These are phyloP conservation scores for Amblyjoppa proteus DNA, from an alignment of 2,888 invertebrate species.

Conservation along the genomic window DNA sequence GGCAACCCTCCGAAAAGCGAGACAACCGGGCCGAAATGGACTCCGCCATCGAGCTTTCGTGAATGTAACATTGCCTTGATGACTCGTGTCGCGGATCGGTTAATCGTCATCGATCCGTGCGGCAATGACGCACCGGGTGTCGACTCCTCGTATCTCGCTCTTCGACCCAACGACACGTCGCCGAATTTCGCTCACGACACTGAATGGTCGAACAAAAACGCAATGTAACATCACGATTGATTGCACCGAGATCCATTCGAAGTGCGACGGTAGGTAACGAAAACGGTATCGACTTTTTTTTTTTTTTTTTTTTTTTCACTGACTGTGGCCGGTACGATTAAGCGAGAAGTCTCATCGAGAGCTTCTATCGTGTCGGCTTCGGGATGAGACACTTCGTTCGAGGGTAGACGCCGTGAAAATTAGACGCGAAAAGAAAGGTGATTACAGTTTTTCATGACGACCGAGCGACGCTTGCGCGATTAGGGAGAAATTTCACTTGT, in stretches of 20 bases:
- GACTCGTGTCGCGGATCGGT: constrained; percentile 10
- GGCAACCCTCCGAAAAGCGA: not conserved
- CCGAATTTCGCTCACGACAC: not conserved
- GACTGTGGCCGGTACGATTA: too few species aligned
- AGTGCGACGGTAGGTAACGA: not conserved
- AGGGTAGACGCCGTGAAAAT: too few species aligned
- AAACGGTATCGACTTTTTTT: too few species aligned
- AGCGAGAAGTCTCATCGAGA: too few species aligned
- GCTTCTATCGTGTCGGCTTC: too few species aligned
- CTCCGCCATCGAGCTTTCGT: constrained; percentile 20
- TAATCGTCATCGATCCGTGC: constrained; percentile 40
- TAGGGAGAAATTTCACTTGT: too few species aligned
- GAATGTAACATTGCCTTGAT: constrained; percentile 16
- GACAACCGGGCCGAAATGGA: constrained; percentile 62
- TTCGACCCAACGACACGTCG: not conserved
- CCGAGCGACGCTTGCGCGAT: too few species aligned
- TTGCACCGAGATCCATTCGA: not conserved
- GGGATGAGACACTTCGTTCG: too few species aligned
- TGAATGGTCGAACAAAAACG: not conserved
- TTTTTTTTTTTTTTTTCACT: too few species aligned
- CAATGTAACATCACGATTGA: not conserved
- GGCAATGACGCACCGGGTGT: constrained; percentile 28
- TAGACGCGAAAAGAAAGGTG: too few species aligned
- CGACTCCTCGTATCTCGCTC: constrained; percentile 2
- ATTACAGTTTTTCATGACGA: too few species aligned